phyloP scores from a whole-genome alignment of 2,113 vertebrate species.

The Ciconia boyciana region DNA sequence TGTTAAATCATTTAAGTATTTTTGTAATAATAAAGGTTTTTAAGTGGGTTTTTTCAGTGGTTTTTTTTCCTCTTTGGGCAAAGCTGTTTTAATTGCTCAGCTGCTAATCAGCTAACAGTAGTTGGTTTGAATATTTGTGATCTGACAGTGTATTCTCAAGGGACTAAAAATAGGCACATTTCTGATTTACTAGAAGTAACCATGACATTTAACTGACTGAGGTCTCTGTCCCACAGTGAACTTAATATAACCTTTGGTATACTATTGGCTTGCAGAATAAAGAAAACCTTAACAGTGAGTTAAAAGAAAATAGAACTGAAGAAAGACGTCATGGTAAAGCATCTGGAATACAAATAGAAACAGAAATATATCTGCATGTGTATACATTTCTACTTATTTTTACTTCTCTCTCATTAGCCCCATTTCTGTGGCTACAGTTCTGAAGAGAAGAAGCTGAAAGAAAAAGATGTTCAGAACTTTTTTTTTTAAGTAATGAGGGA shows the following conservation, averaged over 20 bases:
- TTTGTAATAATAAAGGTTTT: constrained; percentile 11
- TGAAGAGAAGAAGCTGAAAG: not conserved
- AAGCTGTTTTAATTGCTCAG: not conserved
- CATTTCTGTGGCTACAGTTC: not conserved
- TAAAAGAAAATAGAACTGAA: not conserved
- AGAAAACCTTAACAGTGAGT: not conserved
- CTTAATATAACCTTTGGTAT: not conserved
- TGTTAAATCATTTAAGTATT: constrained; percentile 25
- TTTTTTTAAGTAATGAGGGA: not conserved
- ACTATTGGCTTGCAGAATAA: not conserved
- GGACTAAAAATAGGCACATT: not conserved
- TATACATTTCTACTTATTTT: not conserved
- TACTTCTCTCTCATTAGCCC: not conserved
- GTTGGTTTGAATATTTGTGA: constrained; percentile 10
- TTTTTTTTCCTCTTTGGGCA: not conserved
- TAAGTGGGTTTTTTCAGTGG: not conserved
- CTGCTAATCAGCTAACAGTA: not conserved
- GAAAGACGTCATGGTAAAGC: not conserved
- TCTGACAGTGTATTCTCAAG: not conserved
- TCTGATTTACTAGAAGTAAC: not conserved
- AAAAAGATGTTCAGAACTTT: not conserved
- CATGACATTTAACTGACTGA: not conserved
- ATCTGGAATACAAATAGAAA: not conserved
- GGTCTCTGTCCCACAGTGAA: not conserved
- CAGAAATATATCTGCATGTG: not conserved